These are phyloP conservation scores for Falco cherrug DNA, from an alignment of 2,797 vertebrate species.

Conservation along the genomic window DNA sequence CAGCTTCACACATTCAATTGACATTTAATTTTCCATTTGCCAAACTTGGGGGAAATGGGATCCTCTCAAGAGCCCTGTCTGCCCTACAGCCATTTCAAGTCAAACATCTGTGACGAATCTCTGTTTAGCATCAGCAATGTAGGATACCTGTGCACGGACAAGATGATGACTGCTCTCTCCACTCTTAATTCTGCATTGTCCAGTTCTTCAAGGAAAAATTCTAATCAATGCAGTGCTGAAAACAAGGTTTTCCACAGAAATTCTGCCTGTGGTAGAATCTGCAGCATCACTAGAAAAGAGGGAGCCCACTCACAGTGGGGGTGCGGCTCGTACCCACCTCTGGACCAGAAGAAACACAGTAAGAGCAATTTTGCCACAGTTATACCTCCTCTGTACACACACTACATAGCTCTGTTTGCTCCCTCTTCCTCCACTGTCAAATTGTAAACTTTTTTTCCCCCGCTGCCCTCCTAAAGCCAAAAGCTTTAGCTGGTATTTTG, in stretches of 20 bases:
- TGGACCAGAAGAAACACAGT: fast-evolving
- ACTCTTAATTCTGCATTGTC: not conserved
- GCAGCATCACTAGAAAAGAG: too few relatives aligned
- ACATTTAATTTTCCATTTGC: not conserved
- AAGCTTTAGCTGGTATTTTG: not conserved
- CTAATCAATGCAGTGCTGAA: not conserved
- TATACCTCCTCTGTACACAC: not conserved
- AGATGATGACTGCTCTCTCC: not conserved
- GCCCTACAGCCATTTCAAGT: not conserved
- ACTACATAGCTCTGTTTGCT: not conserved
- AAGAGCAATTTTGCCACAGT: not conserved
- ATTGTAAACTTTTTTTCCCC: not conserved
- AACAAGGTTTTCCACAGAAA: not conserved
- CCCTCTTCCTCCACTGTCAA: not conserved
- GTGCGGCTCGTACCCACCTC: not conserved
- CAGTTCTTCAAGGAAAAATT: not conserved
- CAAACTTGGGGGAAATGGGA: not conserved
- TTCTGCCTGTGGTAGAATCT: not conserved
- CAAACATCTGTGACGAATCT: not conserved
- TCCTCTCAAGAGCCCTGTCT: not conserved
- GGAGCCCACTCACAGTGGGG: fast-evolving
- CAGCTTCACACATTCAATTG: not conserved
- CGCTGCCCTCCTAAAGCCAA: not conserved
- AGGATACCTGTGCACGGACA: not conserved
- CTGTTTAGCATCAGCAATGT: not conserved